These are phyloP conservation scores for Rhadina sibilatrix DNA, from an alignment of 2,113 vertebrate genomes.

Conservation along the genomic window DNA sequence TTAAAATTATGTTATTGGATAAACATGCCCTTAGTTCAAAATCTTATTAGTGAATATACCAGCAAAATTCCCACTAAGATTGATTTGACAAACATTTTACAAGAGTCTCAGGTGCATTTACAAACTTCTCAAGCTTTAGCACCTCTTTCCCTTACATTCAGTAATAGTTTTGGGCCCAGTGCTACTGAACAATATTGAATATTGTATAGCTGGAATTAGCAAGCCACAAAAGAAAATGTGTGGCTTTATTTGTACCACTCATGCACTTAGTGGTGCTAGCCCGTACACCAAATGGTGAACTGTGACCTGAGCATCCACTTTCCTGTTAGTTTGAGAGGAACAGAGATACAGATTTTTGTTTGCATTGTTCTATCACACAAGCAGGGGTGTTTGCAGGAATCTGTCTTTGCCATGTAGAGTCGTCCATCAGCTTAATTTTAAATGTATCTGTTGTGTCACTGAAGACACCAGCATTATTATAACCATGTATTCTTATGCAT, in stretches of 20 bases:
- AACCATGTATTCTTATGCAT: background rate
- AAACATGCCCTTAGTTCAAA: background rate
- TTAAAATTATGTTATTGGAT: background rate
- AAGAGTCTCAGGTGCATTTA: background rate
- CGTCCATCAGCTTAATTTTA: background rate
- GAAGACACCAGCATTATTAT: background rate
- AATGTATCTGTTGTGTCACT: background rate
- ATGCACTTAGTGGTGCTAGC: background rate
- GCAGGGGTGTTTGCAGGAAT: background rate
- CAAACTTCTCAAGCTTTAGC: background rate
- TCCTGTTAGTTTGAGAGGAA: background rate
- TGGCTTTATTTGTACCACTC: background rate
- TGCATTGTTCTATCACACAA: background rate
- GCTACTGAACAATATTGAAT: background rate
- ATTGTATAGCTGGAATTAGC: background rate
- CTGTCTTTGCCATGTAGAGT: background rate
- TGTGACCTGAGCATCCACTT: background rate
- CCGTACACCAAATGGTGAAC: background rate
- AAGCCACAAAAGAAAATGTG: background rate
- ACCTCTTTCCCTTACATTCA: background rate
- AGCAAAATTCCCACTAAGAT: background rate
- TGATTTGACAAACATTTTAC: background rate
- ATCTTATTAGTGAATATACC: background rate
- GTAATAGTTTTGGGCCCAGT: background rate
- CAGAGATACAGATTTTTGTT: background rate